phyloP scores from a whole-genome alignment of 2,888 invertebrate species.

The Drosophila demipolita region DNA sequence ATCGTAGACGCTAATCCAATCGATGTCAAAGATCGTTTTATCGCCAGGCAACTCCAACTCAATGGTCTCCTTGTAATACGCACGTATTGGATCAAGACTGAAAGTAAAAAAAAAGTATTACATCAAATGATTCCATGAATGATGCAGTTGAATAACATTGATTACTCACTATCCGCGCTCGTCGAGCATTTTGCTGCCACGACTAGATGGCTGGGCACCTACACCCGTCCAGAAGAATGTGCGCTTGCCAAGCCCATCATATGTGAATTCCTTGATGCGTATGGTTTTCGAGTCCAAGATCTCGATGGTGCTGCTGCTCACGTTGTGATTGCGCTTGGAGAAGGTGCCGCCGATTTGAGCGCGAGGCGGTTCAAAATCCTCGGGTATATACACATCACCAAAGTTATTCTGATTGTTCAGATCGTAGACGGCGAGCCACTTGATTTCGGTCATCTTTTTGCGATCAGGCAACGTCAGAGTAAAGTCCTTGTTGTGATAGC shows the following conservation, averaged over 20 bases:
- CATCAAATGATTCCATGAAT: not conserved
- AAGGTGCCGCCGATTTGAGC: slow-evolving; percentile 87
- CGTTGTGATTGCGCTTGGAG: slow-evolving; percentile 88
- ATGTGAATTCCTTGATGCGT: slow-evolving; percentile 90
- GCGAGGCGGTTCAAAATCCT: slow-evolving; percentile 94
- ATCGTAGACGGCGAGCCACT: slow-evolving; percentile 96
- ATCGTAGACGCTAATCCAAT: slow-evolving; percentile 94
- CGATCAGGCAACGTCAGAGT: slow-evolving; percentile 92
- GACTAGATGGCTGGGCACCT: slow-evolving; percentile 93
- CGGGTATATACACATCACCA: slow-evolving; percentile 95
- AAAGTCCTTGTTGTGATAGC: slow-evolving; percentile 94
- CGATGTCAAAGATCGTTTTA: slow-evolving; percentile 91
- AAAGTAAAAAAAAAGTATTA: not conserved
- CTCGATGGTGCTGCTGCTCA: slow-evolving; percentile 90
- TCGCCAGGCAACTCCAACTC: slow-evolving; percentile 92
- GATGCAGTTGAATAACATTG: not conserved
- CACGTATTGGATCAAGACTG: slow-evolving; percentile 92
- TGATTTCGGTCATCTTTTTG: slow-evolving; percentile 93
- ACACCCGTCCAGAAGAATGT: slow-evolving; percentile 95
- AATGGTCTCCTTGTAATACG: slow-evolving; percentile 91
- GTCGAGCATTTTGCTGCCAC: slow-evolving; percentile 93
- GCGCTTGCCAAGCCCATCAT: slow-evolving; percentile 91
- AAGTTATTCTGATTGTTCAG: slow-evolving; percentile 94
- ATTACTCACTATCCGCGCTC: slow-evolving; percentile 95
- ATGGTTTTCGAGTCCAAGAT: slow-evolving; percentile 93